Base-by-base conservation (phyloP, 2,797 vertebrate genomes). In the Enteromius unitaeniatus region DNA sequence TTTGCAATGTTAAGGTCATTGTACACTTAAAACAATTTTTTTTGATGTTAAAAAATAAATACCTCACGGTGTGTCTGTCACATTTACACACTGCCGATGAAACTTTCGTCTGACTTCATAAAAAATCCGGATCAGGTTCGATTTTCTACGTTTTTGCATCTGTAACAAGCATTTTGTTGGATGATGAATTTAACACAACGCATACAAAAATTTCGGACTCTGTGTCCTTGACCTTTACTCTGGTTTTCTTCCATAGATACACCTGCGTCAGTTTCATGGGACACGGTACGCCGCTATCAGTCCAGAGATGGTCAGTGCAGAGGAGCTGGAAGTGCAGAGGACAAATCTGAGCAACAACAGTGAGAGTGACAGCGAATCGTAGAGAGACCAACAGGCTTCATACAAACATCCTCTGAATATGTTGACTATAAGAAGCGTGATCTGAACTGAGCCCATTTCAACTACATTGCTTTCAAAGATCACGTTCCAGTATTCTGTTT, bases 221-320 rank as follows among this genome's bases (percentile, higher is more conserved):
- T 3, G 42, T 13, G 42, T 3, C 11, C 42, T 13, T 10, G 42
- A 45, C 42, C 42, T 45, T 45, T 37, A 60, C 26, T 73, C 4
- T 37, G 14, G 11, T 55, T 51, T 77, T 37, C 86, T 85, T 79
- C 78, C 0, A 34, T 6, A 99, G 98, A 99, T 99, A 87, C 98
- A 99, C 76, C 84, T 99, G 85, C 96, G 97, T 34, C 98, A 99
- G 89, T 99, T 99, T 91, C 98, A 99, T 0, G 98, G 97, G 37
- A 99, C 97, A 1, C 93, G 97, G 14, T 97, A 97, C 0, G 97
- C 98, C 0, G 98, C 98, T 86, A 98, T 99, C 6, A 97, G 96
- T 88, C 97, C 97, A 0, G 94, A 95, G 37, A 98, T 99, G 97
- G 94, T 99, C 85, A 98, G 95, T 0, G 94, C 96, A 0, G 98